Percentiles rank a stretch among this genome's conserved stretches.
These are phyloP conservation scores for Tiphia femorata DNA, from an alignment of 2,888 invertebrate species.

Conservation along the genomic window DNA sequence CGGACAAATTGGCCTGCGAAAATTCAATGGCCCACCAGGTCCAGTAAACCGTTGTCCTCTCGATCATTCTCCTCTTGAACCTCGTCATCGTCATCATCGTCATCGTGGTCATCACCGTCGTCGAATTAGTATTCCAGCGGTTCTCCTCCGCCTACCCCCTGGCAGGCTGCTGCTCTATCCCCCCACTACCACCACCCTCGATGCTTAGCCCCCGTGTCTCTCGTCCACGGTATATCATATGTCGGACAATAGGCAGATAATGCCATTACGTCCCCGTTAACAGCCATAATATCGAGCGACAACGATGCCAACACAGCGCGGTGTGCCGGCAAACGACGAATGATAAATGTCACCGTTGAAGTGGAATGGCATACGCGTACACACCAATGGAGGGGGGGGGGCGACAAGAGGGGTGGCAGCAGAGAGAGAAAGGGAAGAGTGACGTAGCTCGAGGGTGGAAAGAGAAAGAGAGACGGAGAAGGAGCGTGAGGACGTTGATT, in stretches of 20 bases:
- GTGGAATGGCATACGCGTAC: slow-evolving; percentile 33
- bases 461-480: not conserved
- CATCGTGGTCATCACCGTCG: too few relatives aligned
- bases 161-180: not conserved
- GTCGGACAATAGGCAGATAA: slow-evolving; percentile 51
- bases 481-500: slow-evolving; percentile 4
- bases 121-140: not conserved
- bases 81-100: too few relatives aligned
- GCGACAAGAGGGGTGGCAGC: not conserved
- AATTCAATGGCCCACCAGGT: too few relatives aligned
- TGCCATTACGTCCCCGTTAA: slow-evolving; percentile 55
- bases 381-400: not conserved
- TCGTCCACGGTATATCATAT: slow-evolving; percentile 22
- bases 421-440: not conserved
- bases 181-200: slow-evolving; percentile 10
- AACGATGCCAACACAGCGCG: slow-evolving; percentile 41
- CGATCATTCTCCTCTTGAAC: too few relatives aligned
- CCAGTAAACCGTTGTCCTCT: too few relatives aligned
- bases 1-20: too few relatives aligned
- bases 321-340: slow-evolving; percentile 33
- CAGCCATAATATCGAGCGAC: slow-evolving; percentile 49
- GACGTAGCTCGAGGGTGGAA: not conserved
- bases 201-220: not conserved
- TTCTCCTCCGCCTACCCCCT: not conserved
- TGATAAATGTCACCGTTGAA: slow-evolving; percentile 54